Evolutionary conservation across 2,888 invertebrate genomes (phyloP).

Genomic region (Thera obeliscata): DNA sequence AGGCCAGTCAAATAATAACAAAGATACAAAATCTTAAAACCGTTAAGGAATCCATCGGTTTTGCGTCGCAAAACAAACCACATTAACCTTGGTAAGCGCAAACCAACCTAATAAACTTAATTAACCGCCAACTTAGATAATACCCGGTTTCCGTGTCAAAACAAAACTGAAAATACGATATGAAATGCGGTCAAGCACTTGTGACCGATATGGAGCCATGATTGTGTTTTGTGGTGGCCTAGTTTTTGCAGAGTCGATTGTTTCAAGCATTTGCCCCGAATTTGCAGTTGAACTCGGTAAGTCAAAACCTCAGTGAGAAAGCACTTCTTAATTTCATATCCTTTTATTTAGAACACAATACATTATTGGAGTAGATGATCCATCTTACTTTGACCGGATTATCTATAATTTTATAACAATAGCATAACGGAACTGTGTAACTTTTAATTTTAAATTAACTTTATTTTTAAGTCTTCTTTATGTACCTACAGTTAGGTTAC

Average conservation of each 20-base stretch:
- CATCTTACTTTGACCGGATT: no score
- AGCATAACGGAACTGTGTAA: no score
- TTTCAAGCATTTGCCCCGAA: constrained; percentile 23
- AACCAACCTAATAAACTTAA: neutral
- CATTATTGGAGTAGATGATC: no score
- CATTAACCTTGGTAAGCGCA: constrained; percentile 1
- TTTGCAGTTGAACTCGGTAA: constrained; percentile 19
- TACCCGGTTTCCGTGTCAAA: constrained; percentile 31
- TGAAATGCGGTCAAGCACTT: constrained; percentile 54
- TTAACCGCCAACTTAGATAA: neutral
- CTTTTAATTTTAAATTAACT: no score
- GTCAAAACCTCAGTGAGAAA: neutral
- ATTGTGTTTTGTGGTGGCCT: constrained; percentile 45
- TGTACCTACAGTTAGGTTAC: no score
- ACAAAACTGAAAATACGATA: constrained; percentile 41
- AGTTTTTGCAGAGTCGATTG: constrained; percentile 42
- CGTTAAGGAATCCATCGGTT: neutral
- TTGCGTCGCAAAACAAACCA: constrained; percentile 2
- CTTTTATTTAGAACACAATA: no score
- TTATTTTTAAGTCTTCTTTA: no score
- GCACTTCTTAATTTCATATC: no score
- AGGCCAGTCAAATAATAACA: no score
- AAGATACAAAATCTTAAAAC: neutral
- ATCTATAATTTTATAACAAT: no score
- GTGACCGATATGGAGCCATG: constrained; percentile 52